Evolutionary conservation across 2,797 vertebrate species (phyloP), one percentile per base, ranked within the genome.

Genomic region (Echeneis naucrates): DNA sequence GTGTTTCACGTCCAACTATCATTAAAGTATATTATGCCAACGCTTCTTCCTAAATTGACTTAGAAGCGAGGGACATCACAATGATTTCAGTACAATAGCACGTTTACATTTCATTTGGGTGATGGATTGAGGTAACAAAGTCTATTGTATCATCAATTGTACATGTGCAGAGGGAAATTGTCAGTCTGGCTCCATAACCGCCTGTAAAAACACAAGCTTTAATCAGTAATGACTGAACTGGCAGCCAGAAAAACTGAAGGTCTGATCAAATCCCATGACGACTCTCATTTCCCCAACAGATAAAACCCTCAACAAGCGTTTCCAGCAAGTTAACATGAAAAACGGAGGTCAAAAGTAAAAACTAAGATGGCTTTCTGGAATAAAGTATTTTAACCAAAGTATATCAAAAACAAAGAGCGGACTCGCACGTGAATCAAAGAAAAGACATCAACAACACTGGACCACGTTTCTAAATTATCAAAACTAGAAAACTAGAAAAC

Each of bases 261-360:
- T 2, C 8, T 16, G 11, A 16, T 68, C 53, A 42, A 68, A 53
- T 52, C 0, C 52, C 4, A 26, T 14, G 40, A 6, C 51, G n/a
- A n/a, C n/a, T 68, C 54, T 67, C 32, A 63, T 35, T 58, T 33
- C n/a, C 62, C 30, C 55, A 19, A 16, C 8, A 30, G 38, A 33
- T n/a, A 17, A 75, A 72, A 60, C 23, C 8, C 42, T 44, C 27
- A 60, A 45, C 40, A 60, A 68, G 62, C 17, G 0, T 44, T 72
- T 58, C 19, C 13, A 68, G 4, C 32, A 44, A 38, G 38, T 44
- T 11, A 55, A 21, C n/a, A 30, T 0, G 0, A 14, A 33, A n/a
- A 42, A 12, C 54, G 21, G 0, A 50, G 11, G 10, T 19, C 30
- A 4, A n/a, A n/a, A 19, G 5, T n/a, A 24, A 48, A 23, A 1